Base-by-base conservation (phyloP, 2,113 vertebrate genomes). In the Leptobrachium leishanense region DNA sequence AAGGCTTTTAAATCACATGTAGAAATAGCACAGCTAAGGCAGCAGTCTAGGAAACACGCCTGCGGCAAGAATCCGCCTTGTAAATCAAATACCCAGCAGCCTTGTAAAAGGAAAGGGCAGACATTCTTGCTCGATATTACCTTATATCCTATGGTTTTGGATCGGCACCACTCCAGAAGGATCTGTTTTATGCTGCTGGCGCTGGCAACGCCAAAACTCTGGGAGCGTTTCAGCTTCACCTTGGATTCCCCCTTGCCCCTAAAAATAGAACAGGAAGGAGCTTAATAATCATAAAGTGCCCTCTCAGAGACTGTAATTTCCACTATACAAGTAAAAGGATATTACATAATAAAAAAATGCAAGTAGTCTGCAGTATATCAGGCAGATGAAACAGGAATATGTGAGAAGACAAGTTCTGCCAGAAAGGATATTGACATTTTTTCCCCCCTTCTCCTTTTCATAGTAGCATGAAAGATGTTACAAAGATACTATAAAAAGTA, bases 171-270 rank as follows among this genome's bases (percentile, higher is more conserved):
- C 54, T 98, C 96, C 50, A 99, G 84, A 0, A 99, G 92, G 72
- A 97, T 95, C 85, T 96, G 95, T 82, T 99, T 99, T 68, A 99
- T 98, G 68, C 95, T 95, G 81, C 95, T 97, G 81, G 96, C 97
- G 0, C 95, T 99, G 83, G 95, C 93, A 44, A 95, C 91, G 0
- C 91, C 95, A 2, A 97, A 97, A 81, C 96, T 99, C 91, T 98
- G 96, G 0, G 97, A 98, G 39, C 96, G 92, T 83, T 94, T 96
- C 85, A 99, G 92, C 82, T 98, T 97, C 12, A 93, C 93, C 84
- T 92, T 94, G 8, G 89, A 84, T 82, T 94, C 94, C 12, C 93
- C 91, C 80, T 90, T 95, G 0, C 92, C 88, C 85, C 97, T 98
- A 79, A 43, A 79, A 84, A 82, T 84, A 76, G 85, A 3, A 84